Conservation (phyloP, 2,888 invertebrate species). For the Didymodactylos carnosus region DNA sequence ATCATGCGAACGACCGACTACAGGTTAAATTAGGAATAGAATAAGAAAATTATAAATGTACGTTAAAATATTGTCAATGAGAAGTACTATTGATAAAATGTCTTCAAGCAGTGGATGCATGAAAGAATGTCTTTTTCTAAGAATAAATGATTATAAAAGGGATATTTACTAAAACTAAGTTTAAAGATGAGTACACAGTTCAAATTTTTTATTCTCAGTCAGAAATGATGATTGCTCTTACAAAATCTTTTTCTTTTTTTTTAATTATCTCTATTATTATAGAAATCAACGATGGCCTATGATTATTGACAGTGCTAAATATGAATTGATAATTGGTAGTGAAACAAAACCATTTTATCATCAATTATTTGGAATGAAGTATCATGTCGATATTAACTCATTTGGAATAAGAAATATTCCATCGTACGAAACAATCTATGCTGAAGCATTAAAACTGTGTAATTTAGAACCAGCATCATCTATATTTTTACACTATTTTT, state of each 20-base stretch:
- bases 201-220: too few species aligned
- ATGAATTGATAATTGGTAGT: not conserved
- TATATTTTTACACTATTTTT: not conserved
- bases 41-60: too few species aligned
- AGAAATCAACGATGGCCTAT: not conserved
- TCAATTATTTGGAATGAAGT: not conserved
- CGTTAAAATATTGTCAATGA: too few species aligned
- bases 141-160: too few species aligned
- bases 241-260: not conserved
- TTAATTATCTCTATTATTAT: not conserved
- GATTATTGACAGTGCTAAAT: not conserved
- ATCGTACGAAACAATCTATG: not conserved
- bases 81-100: too few species aligned
- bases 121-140: too few species aligned
- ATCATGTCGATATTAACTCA: not conserved
- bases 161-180: too few species aligned
- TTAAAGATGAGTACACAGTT: too few species aligned
- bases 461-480: not conserved
- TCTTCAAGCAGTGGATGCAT: too few species aligned
- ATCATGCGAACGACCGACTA: too few species aligned
- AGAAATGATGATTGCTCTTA: too few species aligned
- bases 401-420: not conserved
- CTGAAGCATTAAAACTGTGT: not conserved
- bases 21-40: too few species aligned
- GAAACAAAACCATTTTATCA: not conserved